These are phyloP conservation scores for Sepioteuthis lessoniana DNA, from an alignment of 2,888 invertebrate species.

Conservation along the genomic window DNA sequence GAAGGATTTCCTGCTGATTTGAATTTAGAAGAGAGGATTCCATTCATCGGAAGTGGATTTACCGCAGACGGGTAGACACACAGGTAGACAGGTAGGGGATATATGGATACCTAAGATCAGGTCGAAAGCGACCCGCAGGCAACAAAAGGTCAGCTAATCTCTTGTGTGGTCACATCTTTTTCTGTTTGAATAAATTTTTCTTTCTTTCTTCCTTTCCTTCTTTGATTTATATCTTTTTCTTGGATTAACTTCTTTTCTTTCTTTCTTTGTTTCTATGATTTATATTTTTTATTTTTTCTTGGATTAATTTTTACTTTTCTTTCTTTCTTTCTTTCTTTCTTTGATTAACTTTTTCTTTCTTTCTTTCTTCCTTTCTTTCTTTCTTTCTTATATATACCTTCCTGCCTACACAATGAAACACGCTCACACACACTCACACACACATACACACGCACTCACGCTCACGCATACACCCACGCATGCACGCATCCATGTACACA, in stretches of 20 bases:
- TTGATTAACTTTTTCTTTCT: no score
- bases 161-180: background rate
- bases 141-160: slow-evolving; percentile 8
- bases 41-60: slow-evolving; percentile 21
- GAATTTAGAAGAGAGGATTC: background rate
- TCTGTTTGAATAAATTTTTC: background rate
- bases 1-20: background rate
- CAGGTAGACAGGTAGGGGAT: background rate
- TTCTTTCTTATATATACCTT: no score
- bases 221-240: background rate
- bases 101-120: background rate
- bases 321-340: background rate
- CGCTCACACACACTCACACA: no score
- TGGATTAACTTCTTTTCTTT: background rate
- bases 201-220: background rate
- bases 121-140: background rate
- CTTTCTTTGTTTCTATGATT: background rate
- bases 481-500: background rate
- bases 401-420: no score
- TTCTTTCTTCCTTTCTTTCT: no score
- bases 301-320: background rate
- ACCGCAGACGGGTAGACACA: background rate
- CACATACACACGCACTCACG: background rate
- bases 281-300: background rate
- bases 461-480: no score